These are phyloP conservation scores for Xanthorhoe spadicearia DNA, from an alignment of 2,888 invertebrate species.

Conservation along the genomic window DNA sequence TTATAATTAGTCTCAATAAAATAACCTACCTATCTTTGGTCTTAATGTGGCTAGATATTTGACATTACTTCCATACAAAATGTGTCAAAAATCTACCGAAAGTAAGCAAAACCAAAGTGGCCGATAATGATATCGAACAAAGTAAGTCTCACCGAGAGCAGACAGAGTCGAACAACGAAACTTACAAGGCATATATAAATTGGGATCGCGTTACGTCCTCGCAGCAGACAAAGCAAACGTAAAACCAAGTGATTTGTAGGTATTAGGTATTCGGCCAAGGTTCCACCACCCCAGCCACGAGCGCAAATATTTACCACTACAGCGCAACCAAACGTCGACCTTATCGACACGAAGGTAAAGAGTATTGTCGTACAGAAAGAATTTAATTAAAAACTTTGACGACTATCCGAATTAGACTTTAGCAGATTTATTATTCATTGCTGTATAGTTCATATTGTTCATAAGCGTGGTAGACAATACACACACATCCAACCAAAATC, in stretches of 20 bases:
- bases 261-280: constrained; percentile 46
- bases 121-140: too few relatives aligned
- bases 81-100: too few relatives aligned
- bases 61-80: too few relatives aligned
- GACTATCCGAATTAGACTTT: constrained; percentile 16
- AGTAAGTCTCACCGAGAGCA: too few relatives aligned
- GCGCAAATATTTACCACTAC: constrained; percentile 58
- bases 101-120: too few relatives aligned
- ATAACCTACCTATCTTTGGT: too few relatives aligned
- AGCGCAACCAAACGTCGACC: constrained; percentile 44
- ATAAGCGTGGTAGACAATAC: not conserved
- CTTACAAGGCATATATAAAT: constrained; percentile 22
- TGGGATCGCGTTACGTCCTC: constrained; percentile 20
- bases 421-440: not conserved
- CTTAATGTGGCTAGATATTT: too few relatives aligned
- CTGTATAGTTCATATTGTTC: not conserved
- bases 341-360: constrained; percentile 43
- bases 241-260: constrained; percentile 39
- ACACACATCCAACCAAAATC: not conserved
- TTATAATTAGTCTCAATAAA: too few relatives aligned
- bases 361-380: constrained; percentile 43
- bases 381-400: constrained; percentile 54
- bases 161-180: not conserved
- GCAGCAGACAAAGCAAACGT: constrained; percentile 42
- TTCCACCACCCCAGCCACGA: constrained; percentile 37